phyloP scores from a whole-genome alignment of 2,113 vertebrate genomes.

The Cyprinodon variegatus region DNA sequence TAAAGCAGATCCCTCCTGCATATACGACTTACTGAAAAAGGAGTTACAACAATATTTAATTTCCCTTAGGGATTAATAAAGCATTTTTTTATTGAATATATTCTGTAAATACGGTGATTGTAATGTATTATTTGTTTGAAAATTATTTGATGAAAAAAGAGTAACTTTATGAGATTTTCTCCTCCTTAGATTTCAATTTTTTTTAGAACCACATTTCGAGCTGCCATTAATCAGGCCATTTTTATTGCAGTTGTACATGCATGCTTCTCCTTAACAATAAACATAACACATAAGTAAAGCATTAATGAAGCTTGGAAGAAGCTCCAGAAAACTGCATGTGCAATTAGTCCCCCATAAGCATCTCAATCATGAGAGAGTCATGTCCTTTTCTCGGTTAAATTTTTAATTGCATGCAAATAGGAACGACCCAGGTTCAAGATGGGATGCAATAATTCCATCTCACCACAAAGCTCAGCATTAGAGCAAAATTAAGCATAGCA shows the following conservation, averaged over 20 bases:
- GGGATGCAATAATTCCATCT: slow-evolving; percentile 18
- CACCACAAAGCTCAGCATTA: slow-evolving; percentile 21
- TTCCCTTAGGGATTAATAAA: no score
- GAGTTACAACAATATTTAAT: no score
- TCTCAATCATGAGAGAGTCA: slow-evolving; percentile 18
- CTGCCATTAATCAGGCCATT: slow-evolving; percentile 4
- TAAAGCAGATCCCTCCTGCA: no score
- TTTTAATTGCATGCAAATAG: slow-evolving; percentile 67
- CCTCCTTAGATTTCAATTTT: slow-evolving; percentile 24
- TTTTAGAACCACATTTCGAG: slow-evolving; percentile 4
- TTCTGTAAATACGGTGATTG: no score
- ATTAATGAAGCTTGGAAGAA: slow-evolving; percentile 53
- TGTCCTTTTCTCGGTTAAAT: slow-evolving; percentile 30
- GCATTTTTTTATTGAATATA: no score
- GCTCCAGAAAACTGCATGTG: slow-evolving; percentile 21
- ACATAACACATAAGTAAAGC: slow-evolving; percentile 40
- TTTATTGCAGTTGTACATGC: slow-evolving; percentile 35
- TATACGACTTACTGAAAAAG: no score
- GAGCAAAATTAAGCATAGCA: slow-evolving; percentile 15
- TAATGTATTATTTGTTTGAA: no score
- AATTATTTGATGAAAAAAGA: no score
- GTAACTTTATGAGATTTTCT: not conserved
- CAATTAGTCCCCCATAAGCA: not conserved
- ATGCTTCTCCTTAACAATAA: slow-evolving; percentile 25
- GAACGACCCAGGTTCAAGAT: slow-evolving; percentile 56